Evolutionary conservation across 2,797 vertebrate species (phyloP).

Genomic region (Myotis myotis): DNA sequence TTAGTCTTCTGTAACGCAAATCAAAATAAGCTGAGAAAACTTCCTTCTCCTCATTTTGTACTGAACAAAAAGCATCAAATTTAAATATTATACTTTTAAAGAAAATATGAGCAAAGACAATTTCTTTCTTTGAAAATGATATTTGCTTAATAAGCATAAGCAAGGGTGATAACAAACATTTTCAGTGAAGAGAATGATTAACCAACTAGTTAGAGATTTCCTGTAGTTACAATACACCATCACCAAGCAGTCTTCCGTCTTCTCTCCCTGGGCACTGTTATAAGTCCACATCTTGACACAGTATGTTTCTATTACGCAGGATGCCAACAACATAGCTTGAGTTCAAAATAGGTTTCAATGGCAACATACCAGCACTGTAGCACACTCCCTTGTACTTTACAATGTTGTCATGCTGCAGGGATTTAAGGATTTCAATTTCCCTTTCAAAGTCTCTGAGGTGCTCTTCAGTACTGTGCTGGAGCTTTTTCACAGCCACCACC

Average conservation of each 20-base stretch:
- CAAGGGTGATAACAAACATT: neutral
- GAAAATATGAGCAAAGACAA: constrained; percentile 8
- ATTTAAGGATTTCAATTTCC: constrained; percentile 98
- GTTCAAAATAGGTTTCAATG: constrained; percentile 1
- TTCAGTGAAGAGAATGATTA: neutral
- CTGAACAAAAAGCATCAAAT: constrained; percentile 27
- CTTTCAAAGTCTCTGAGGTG: constrained; percentile 96
- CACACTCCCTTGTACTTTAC: constrained; percentile 99
- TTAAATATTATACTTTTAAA: constrained; percentile 28
- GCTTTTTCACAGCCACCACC: constrained; percentile 98
- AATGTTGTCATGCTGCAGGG: constrained; percentile 98
- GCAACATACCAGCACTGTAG: constrained; percentile 93
- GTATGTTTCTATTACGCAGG: neutral
- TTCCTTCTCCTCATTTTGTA: neutral
- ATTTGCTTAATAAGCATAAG: neutral
- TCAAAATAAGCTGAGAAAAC: constrained; percentile 22
- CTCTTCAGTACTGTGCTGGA: constrained; percentile 96
- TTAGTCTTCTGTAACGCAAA: constrained; percentile 36
- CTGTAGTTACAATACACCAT: neutral
- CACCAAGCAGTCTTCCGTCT: neutral
- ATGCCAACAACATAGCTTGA: neutral
- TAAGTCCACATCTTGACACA: neutral
- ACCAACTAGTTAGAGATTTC: neutral
- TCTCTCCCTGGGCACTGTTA: neutral
- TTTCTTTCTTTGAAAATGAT: constrained; percentile 21